These are phyloP conservation scores for Nasonia longicornis DNA, from an alignment of 1,140 invertebrate genomes.

Conservation along the genomic window DNA sequence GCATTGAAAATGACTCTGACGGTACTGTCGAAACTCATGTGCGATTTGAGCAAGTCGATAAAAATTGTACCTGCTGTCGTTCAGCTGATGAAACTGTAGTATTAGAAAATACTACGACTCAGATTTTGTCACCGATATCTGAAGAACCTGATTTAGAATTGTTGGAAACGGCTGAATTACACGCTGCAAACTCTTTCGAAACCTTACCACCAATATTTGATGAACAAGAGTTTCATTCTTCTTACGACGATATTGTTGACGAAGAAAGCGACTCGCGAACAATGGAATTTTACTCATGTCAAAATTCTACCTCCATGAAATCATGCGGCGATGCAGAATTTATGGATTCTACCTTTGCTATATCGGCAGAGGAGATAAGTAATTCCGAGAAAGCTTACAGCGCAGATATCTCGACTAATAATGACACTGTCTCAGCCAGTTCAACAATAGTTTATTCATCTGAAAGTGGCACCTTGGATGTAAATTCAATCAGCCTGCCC, in stretches of 20 bases:
- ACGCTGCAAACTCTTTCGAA: neutral
- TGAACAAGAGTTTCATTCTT: slow-evolving; percentile 9
- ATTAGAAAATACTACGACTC: slow-evolving; percentile 8
- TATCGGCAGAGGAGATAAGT: slow-evolving; percentile 43
- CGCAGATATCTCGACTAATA: slow-evolving; percentile 49
- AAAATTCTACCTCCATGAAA: slow-evolving; percentile 29
- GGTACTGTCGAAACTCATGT: neutral
- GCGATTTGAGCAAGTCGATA: slow-evolving; percentile 24
- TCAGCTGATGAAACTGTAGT: neutral
- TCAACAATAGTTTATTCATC: slow-evolving; percentile 13
- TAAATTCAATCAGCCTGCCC: neutral
- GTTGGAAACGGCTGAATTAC: neutral
- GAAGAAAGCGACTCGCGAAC: neutral
- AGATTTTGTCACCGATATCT: slow-evolving; percentile 12
- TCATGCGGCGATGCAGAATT: slow-evolving; percentile 25
- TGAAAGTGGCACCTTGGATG: neutral
- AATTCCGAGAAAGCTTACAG: slow-evolving; percentile 39
- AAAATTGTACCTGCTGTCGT: neutral
- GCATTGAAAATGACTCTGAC: neutral
- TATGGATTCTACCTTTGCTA: slow-evolving; percentile 44
- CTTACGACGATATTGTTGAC: neutral
- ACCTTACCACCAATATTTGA: slow-evolving; percentile 27
- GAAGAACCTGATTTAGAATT: slow-evolving; percentile 33
- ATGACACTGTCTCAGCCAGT: slow-evolving; percentile 31
- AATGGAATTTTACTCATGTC: slow-evolving; percentile 32